Base-by-base conservation (phyloP, 2,113 vertebrate species). In the Meriones unguiculatus region DNA sequence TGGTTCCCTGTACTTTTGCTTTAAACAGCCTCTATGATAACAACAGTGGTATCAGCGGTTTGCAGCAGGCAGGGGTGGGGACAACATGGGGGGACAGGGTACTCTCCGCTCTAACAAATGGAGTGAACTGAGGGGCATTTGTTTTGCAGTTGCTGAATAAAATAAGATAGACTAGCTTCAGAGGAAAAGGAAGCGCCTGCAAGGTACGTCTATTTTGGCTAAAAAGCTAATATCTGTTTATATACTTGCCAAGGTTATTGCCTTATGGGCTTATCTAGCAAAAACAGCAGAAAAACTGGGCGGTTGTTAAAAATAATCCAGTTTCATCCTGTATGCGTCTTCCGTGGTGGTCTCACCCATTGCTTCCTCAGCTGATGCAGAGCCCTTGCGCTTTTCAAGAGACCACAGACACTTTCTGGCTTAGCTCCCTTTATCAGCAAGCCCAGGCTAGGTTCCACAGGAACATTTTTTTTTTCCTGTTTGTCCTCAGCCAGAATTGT, bases 321-420 rank as follows among this genome's bases (percentile, higher is more conserved):
- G 10, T 52, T 70, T 41, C 82, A 13, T 50, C 3, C 67, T 18
- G 30, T 4, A 28, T 46, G 46, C 22, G 7, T 73, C 91, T 89
- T 67, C 64, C 13, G 17, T 50, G 32, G 90, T 88, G 90, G 91
- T 94, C 93, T 35, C n/a, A 69, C 84, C 24, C 75, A n/a, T 62
- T 64, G 41, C 22, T 89, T 59, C 38, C 62, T 54, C 64, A 38
- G 12, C 35, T 95, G 89, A 85, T 41, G 41, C 41, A 92, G 86
- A 54, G 80, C 84, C 18, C 65, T 80, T 92, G 41, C 70, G 85
- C 91, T 91, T 95, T 88, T 59, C 30, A 78, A 91, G 87, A 97
- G 96, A 92, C 64, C 84, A 41, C 89, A 95, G 84, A 86, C 70
- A 35, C 46, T 35, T 30, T 38, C 78, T 88, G 54, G 52, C 80